These are phyloP conservation scores for Poeciliopsis gracilis DNA, from an alignment of 2,797 vertebrate genomes.

Conservation along the genomic window DNA sequence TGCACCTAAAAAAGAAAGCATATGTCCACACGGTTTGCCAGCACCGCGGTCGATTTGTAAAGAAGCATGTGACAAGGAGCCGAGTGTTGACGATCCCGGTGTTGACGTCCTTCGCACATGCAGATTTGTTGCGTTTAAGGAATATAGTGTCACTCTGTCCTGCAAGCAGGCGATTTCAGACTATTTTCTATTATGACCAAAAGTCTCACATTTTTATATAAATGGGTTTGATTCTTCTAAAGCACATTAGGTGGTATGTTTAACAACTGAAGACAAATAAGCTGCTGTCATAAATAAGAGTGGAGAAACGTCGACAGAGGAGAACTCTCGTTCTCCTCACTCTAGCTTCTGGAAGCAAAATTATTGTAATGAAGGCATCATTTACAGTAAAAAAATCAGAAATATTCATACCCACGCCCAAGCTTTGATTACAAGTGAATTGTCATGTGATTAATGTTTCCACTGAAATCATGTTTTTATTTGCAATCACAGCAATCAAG, in stretches of 20 bases:
- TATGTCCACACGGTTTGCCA: constrained; percentile 3
- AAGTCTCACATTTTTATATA: no score
- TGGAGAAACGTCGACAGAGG: background rate
- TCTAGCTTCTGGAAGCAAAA: background rate
- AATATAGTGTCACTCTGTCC: background rate
- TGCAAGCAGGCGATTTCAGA: background rate
- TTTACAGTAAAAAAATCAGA: background rate
- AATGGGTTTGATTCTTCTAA: background rate
- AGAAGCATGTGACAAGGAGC: background rate
- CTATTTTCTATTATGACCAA: no score
- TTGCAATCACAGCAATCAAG: constrained; percentile 13
- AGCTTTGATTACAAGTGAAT: background rate
- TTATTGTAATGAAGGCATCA: background rate
- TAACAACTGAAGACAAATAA: background rate
- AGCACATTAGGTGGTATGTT: background rate
- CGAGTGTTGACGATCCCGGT: background rate
- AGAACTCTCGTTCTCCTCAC: background rate
- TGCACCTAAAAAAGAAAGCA: constrained; percentile 11
- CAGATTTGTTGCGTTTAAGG: background rate
- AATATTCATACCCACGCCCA: background rate
- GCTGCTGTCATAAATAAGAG: background rate
- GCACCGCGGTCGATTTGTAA: background rate
- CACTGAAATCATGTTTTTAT: background rate
- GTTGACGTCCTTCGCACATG: background rate
- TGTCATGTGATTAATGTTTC: constrained; percentile 3